phyloP scores from a whole-genome alignment of 1,140 invertebrate genomes.

The Papilio machaon region DNA sequence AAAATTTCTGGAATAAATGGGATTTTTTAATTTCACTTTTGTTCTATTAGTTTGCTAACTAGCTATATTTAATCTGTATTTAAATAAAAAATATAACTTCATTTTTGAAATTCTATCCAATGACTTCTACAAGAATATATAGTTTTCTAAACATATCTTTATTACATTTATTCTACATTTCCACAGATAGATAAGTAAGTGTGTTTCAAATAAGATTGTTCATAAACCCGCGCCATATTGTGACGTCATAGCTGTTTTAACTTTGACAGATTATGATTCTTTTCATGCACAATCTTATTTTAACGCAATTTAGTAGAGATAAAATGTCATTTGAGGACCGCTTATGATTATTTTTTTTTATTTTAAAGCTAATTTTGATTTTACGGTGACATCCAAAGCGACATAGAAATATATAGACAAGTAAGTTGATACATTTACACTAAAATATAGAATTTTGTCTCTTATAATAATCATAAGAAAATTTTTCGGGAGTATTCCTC shows the following conservation, averaged over 20 bases:
- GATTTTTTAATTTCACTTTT: background rate
- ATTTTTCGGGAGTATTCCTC: conserved; percentile 57
- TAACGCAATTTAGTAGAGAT: background rate
- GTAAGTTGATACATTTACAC: conserved; percentile 66
- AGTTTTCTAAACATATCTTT: conserved; percentile 30
- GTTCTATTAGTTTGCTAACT: background rate
- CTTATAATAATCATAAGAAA: conserved; percentile 81
- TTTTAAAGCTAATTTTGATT: conserved; percentile 67
- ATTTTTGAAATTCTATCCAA: background rate
- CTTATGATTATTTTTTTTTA: conserved; percentile 35
- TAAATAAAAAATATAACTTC: conserved; percentile 16
- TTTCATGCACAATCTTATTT: background rate
- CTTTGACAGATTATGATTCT: background rate
- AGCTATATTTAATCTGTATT: conserved; percentile 4
- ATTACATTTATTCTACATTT: conserved; percentile 20
- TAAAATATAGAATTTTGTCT: conserved; percentile 76
- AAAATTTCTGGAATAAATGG: background rate
- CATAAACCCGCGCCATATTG: background rate
- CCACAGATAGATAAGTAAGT: conserved; percentile 33
- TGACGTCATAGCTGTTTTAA: background rate
- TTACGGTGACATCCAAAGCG: conserved; percentile 75
- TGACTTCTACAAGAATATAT: conserved; percentile 36
- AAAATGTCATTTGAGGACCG: conserved; percentile 34
- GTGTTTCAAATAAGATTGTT: background rate
- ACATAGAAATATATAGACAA: conserved; percentile 74